These are phyloP conservation scores for Pseudomugil tenellus DNA, from an alignment of 2,797 vertebrate species.

Conservation along the genomic window DNA sequence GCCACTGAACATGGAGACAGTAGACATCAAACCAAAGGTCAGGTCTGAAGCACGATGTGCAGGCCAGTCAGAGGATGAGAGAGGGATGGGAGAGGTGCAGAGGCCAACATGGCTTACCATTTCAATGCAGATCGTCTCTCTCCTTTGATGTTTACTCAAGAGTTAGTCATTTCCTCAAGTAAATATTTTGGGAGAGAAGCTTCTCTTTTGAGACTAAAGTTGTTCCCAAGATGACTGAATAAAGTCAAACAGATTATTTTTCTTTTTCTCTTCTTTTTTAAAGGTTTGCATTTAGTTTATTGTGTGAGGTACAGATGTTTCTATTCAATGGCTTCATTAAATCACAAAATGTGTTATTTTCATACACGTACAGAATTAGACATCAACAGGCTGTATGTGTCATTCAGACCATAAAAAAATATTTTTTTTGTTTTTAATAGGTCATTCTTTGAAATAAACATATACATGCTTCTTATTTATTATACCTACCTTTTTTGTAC, in stretches of 20 bases:
- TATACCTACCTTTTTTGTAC: too few species aligned
- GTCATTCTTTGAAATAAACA: neutral
- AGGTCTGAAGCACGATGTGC: constrained; percentile 40
- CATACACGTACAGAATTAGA: too few species aligned
- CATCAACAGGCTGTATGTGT: neutral
- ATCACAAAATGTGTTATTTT: neutral
- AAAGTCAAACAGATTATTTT: neutral
- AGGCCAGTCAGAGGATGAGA: constrained; percentile 47
- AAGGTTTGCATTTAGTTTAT: neutral
- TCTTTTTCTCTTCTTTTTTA: neutral
- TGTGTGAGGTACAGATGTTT: too few species aligned
- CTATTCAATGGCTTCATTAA: neutral
- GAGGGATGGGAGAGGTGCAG: constrained; percentile 17
- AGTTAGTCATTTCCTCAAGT: constrained; percentile 25
- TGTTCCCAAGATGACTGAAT: neutral
- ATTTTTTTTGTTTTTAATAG: neutral
- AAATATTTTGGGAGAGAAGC: constrained; percentile 9
- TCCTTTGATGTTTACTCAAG: constrained; percentile 23
- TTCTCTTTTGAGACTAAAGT: constrained; percentile 11
- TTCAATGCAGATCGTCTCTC: constrained; percentile 39
- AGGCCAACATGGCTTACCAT: constrained; percentile 35
- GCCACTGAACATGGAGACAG: constrained; percentile 44
- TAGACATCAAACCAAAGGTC: constrained; percentile 67
- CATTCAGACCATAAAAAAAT: neutral
- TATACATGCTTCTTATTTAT: too few species aligned